Evolutionary conservation across 2,888 invertebrate species (phyloP), one percentile per base, ranked within the genome.

Genomic region (Parasteatoda lunata): DNA sequence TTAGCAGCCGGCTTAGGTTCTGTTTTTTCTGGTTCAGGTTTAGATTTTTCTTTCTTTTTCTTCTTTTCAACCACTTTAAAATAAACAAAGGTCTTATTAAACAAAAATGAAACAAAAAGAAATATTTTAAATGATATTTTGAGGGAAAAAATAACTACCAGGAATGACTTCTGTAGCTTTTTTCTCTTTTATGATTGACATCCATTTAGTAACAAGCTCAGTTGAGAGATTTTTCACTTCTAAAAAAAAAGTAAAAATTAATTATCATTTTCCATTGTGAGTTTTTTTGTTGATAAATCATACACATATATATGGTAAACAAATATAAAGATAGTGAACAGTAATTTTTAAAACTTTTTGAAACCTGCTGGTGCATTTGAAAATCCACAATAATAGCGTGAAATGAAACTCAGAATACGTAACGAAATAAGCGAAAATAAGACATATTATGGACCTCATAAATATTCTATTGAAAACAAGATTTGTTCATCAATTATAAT

Each of bases 151-250:
- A 47, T 64, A 73, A 70, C 15, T 69, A 87, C 81, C 75, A 52
- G 73, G 11, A 84, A 79, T 64, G 84, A 83, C 79, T 75, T 84
- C 76, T 54, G 71, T 30, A 30, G 30, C n/a, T 79, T 85, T 89
- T 83, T 91, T 89, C 88, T 95, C 95, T 92, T 97, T 96, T 3
- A 97, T 97, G 84, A 97, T 95, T 92, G 95, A 95, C 90, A 97
- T 93, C 97, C 97, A 97, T 91, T 96, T 96, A 91, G 97, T 96
- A 51, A 97, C 97, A 85, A 97, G 93, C 90, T 95, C 95, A 83
- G 94, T 94, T 13, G 97, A 96, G 90, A 97, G 93, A 84, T 94
- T 94, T 91, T 95, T 94, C 83, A 97, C 95, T 91, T 94, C 96
- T 96, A 70, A 52, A 47, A 69, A 52, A 73, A 47, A 51, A 79